A percentile compares a stretch with the other conserved stretches of the same genome.
Evolutionary conservation across 2,888 invertebrate genomes (phyloP).

Genomic region (Sylvicola cinctus): DNA sequence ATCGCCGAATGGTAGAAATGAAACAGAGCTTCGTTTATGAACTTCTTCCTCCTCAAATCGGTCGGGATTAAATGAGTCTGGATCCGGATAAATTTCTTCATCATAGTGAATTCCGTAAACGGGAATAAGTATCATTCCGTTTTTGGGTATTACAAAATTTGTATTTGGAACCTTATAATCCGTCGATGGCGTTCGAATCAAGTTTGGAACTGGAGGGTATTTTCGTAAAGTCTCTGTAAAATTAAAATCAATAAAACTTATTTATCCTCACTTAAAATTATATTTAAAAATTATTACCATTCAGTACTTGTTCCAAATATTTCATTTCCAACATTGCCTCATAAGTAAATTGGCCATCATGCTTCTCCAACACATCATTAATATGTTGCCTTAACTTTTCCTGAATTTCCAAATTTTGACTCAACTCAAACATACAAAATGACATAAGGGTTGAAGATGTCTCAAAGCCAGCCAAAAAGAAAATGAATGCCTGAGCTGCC

Average conservation of each 20-base stretch:
- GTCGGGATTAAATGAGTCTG: conserved; percentile 37
- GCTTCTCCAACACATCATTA: conserved; percentile 15
- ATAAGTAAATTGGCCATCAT: conserved; percentile 24
- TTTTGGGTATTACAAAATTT: conserved; percentile 27
- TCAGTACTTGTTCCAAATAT: conserved; percentile 27
- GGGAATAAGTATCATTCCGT: conserved; percentile 30
- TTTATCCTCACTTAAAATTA: conserved; percentile 14
- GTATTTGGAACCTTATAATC: conserved; percentile 27
- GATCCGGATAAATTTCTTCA: conserved; percentile 35
- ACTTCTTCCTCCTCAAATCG: conserved; percentile 32
- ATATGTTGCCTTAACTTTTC: conserved; percentile 25
- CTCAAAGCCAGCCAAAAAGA: conserved; percentile 32
- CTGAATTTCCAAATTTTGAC: conserved; percentile 26
- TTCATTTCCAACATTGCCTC: conserved; percentile 27
- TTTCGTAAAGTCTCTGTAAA: conserved; percentile 33
- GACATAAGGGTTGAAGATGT: conserved; percentile 29
- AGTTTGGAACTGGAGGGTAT: conserved; percentile 29
- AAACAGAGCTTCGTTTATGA: conserved; percentile 12
- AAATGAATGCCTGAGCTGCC: conserved; percentile 29
- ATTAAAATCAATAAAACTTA: too few species aligned
- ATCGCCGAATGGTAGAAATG: conserved; percentile 19
- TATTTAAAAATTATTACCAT: too few species aligned
- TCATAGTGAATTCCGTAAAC: conserved; percentile 37
- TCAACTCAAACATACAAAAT: conserved; percentile 28
- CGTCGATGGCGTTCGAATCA: conserved; percentile 26